Evolutionary conservation across 2,888 invertebrate species (phyloP).

Genomic region (Drosophila pegasa): DNA sequence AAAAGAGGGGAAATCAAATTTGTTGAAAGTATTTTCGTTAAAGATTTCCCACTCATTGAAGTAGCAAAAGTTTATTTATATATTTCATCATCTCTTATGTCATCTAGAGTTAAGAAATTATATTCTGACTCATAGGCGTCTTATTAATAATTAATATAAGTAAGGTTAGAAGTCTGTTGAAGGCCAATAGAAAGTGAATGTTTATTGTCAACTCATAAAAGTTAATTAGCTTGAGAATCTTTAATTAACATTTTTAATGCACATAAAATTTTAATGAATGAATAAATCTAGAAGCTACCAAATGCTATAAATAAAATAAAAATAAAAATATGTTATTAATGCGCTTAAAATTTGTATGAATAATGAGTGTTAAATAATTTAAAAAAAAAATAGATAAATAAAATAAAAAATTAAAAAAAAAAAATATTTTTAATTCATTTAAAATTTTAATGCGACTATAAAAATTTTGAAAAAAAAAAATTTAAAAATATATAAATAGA

Average conservation of each 20-base stretch:
- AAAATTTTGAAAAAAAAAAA: too few species aligned
- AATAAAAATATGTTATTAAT: not conserved
- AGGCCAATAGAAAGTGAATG: slow-evolving; percentile 7
- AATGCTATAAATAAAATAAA: not conserved
- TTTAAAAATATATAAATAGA: too few species aligned
- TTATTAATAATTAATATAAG: not conserved
- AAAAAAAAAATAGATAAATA: too few species aligned
- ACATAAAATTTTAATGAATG: not conserved
- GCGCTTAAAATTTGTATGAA: too few species aligned
- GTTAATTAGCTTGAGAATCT: not conserved
- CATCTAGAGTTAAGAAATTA: not conserved
- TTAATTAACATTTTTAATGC: not conserved
- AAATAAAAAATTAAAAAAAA: too few species aligned
- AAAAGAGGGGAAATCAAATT: not conserved
- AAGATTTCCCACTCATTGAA: not conserved
- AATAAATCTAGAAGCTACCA: not conserved
- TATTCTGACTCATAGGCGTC: not conserved
- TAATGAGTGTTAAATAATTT: too few species aligned
- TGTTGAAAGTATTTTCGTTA: not conserved
- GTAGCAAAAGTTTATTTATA: not conserved
- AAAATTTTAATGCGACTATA: too few species aligned
- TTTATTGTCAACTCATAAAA: slow-evolving; percentile 1
- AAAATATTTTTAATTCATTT: too few species aligned
- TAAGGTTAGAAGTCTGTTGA: not conserved
- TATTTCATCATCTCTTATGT: not conserved